Percentiles rank a stretch among this genome's conserved stretches.
Evolutionary conservation across 2,797 vertebrate species (phyloP).

Genomic region (Amazonetta brasiliensis): DNA sequence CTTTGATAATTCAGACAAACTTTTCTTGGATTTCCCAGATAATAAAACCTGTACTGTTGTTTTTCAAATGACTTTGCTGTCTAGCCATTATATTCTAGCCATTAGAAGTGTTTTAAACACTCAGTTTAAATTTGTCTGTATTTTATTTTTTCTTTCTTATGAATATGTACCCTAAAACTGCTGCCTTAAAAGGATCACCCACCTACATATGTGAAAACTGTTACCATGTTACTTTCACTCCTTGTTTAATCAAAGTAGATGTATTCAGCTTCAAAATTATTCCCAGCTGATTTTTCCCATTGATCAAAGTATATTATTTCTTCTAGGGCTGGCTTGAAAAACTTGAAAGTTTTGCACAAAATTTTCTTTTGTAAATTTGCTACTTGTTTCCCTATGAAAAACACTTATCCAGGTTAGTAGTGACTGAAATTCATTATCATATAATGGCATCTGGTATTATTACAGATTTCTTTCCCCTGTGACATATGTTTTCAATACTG

Average conservation of each 20-base stretch:
- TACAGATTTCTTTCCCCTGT: conserved; percentile 41
- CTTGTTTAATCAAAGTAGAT: not conserved
- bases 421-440: conserved; percentile 46
- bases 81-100: not conserved
- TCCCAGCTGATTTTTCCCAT: not conserved
- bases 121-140: not conserved
- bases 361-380: not conserved
- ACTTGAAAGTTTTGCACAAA: not conserved
- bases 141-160: not conserved
- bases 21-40: not conserved
- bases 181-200: not conserved
- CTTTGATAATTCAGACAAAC: not conserved
- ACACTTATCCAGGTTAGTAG: conserved; percentile 18
- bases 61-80: not conserved
- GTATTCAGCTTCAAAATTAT: not conserved
- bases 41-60: not conserved
- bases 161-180: not conserved
- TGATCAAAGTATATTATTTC: not conserved
- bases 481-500: conserved; percentile 53
- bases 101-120: not conserved
- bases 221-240: not conserved
- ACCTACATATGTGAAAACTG: not conserved
- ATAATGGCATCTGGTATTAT: conserved; percentile 56
- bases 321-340: not conserved
- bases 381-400: not conserved